Evolutionary conservation across 2,888 invertebrate genomes (phyloP), one percentile per base, ranked within the genome.

Genomic region (Parnassius glacialis): DNA sequence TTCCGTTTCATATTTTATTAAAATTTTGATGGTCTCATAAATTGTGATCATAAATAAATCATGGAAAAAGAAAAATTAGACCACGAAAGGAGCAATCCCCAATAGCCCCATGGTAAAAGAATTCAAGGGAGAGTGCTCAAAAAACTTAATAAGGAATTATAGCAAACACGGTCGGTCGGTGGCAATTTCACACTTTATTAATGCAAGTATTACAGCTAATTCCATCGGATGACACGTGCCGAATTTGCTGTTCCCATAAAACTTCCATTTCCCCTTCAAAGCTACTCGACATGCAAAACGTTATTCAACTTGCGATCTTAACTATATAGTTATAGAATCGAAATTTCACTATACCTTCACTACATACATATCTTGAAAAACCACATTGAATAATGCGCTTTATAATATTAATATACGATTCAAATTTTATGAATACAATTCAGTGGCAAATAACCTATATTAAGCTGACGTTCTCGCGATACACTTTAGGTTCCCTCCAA

Each of bases 111-210:
- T 56, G 61, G 62, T 56, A 47, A 41, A 56, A 50, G n/a, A 64
- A 64, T 67, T 63, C 55, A 45, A 65, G 70, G 74, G 70, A 57
- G 73, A 70, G 73, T 74, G 16, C 59, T 16, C 50, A 78, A 84
- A 84, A 84, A 83, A 79, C 72, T 76, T 84, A 87, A 90, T 88
- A 87, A 80, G 81, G 87, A 85, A 88, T 90, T 87, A 89, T 84
- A 88, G 86, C 87, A 86, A 90, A 88, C 85, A 88, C 67, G 70
- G 65, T 72, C 76, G 73, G 81, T 74, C 80, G 85, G 89, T 88
- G 81, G 84, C 90, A 90, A 92, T 92, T 92, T 91, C 90, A 91
- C 91, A 91, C 91, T 91, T 90, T 90, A 91, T 91, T 90, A 91
- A 88, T 89, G 87, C 84, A 85, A 90, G 90, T 89, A 91, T 91